A percentile compares a stretch with the other conserved stretches of the same genome.
Evolutionary conservation across 2,888 invertebrate genomes (phyloP).

Genomic region (Phasia obesa): DNA sequence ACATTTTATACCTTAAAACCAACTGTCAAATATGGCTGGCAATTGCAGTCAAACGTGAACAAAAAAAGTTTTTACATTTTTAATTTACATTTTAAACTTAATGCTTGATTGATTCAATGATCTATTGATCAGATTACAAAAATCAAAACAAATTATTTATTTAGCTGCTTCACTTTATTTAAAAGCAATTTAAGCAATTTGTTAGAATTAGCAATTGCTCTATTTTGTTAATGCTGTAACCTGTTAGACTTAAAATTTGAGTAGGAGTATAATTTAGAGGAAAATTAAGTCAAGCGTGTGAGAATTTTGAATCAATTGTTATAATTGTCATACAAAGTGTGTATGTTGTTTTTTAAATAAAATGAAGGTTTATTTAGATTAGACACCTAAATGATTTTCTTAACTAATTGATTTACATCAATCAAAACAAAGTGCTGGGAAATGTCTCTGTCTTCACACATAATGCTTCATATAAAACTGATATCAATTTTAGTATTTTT

Average conservation of each 20-base stretch:
- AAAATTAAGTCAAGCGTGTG: conserved; percentile 58
- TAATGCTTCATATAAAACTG: too few relatives aligned
- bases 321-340: not conserved
- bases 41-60: not conserved
- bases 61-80: not conserved
- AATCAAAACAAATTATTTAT: conserved; percentile 26
- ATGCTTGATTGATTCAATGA: conserved; percentile 40
- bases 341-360: not conserved
- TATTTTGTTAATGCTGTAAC: conserved; percentile 1
- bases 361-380: not conserved
- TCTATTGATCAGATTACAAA: conserved; percentile 21
- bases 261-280: not conserved
- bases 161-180: conserved; percentile 2
- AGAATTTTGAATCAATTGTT: conserved; percentile 18
- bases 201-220: conserved; percentile 23
- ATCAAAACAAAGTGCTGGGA: too few relatives aligned
- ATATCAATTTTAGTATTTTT: too few relatives aligned
- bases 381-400: too few relatives aligned
- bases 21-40: conserved; percentile 16
- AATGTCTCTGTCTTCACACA: too few relatives aligned
- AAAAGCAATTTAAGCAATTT: conserved; percentile 30
- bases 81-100: not conserved
- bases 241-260: conserved; percentile 3
- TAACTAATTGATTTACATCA: too few relatives aligned
- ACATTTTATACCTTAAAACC: too few relatives aligned